phyloP scores from a whole-genome alignment of 2,888 invertebrate species.

The Aleiodes testaceus region DNA sequence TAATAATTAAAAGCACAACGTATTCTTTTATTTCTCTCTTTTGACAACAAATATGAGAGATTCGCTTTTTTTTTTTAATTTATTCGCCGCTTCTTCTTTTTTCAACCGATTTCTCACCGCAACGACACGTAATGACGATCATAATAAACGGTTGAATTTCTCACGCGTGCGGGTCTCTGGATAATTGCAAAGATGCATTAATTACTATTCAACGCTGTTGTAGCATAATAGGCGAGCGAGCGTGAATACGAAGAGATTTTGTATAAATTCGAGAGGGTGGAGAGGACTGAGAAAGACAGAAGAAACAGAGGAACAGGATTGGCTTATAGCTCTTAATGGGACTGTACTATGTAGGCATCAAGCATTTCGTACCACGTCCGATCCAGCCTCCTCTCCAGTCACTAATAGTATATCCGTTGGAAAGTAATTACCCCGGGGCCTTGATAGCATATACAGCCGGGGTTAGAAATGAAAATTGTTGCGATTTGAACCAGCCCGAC shows the following conservation, averaged over 20 bases:
- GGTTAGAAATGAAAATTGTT: conserved; percentile 43
- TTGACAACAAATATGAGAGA: neutral
- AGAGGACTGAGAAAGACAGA: conserved; percentile 1
- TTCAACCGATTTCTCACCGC: neutral
- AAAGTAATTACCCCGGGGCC: conserved; percentile 39
- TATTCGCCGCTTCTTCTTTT: neutral
- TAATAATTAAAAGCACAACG: conserved; percentile 26
- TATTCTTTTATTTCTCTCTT: conserved; percentile 10
- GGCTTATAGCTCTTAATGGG: conserved; percentile 20
- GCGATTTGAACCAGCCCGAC: conserved; percentile 36
- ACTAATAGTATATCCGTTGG: conserved; percentile 40
- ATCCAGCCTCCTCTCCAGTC: conserved; percentile 25
- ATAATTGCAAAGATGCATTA: conserved; percentile 42
- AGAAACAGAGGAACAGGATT: neutral
- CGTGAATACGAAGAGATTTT: conserved; percentile 21
- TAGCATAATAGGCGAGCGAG: conserved; percentile 12
- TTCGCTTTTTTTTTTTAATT: neutral
- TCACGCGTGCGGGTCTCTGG: conserved; percentile 14
- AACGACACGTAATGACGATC: conserved; percentile 13
- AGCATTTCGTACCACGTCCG: conserved; percentile 32
- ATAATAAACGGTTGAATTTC: conserved; percentile 10
- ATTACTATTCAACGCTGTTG: conserved; percentile 36
- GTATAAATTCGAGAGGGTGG: conserved; percentile 7
- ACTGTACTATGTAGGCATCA: conserved; percentile 6
- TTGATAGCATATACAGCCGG: conserved; percentile 36